phyloP scores from a whole-genome alignment of 2,888 invertebrate species.

The Synanthedon formicaeformis region DNA sequence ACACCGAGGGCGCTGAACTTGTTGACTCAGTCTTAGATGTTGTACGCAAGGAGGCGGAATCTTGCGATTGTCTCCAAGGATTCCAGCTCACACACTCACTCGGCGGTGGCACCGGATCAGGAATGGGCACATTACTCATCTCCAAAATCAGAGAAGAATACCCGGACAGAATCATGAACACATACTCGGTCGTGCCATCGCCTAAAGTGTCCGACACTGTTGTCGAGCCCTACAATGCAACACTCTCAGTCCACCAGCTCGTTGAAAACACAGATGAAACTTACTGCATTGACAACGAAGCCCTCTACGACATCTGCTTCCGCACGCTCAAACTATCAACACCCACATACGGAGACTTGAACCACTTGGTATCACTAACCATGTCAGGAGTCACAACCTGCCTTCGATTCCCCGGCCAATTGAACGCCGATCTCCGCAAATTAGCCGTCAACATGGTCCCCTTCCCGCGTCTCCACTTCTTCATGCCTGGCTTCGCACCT shows the following conservation, averaged over 20 bases:
- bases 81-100: constrained; percentile 96
- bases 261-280: constrained; percentile 93
- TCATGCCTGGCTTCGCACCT: constrained; percentile 96
- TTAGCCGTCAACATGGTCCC: constrained; percentile 97
- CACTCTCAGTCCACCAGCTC: constrained; percentile 87
- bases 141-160: constrained; percentile 98
- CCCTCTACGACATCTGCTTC: constrained; percentile 93
- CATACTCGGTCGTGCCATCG: constrained; percentile 91
- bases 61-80: constrained; percentile 93
- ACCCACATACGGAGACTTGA: constrained; percentile 93
- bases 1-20: constrained; percentile 91
- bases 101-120: constrained; percentile 96
- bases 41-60: constrained; percentile 87
- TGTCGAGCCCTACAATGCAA: constrained; percentile 93
- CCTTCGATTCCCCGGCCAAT: constrained; percentile 90
- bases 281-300: constrained; percentile 93
- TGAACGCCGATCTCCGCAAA: constrained; percentile 93
- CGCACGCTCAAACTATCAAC: constrained; percentile 88
- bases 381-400: constrained; percentile 94
- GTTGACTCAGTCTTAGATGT: constrained; percentile 89
- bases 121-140: constrained; percentile 95
- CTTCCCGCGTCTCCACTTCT: constrained; percentile 95
- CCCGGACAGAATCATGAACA: constrained; percentile 98
- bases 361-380: constrained; percentile 89
- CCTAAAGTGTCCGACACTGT: constrained; percentile 92